These are phyloP conservation scores for Fringilla coelebs DNA, from an alignment of 2,797 vertebrate genomes.

Conservation along the genomic window DNA sequence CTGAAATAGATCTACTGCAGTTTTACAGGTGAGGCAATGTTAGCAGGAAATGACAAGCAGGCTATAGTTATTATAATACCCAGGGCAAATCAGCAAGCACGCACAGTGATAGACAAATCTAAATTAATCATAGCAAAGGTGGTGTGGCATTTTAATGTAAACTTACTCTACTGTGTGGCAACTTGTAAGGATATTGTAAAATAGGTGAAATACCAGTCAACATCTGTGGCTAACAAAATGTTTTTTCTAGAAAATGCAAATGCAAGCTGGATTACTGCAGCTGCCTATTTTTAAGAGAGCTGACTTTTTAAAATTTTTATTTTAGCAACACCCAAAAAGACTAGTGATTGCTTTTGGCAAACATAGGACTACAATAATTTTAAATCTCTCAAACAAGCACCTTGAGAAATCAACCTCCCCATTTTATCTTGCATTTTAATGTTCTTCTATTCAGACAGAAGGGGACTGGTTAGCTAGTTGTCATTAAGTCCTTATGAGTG, in stretches of 20 bases:
- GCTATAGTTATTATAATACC: constrained; percentile 74
- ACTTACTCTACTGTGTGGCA: constrained; percentile 41
- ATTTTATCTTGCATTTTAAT: constrained; percentile 47
- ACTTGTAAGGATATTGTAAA: constrained; percentile 48
- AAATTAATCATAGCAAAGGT: constrained; percentile 72
- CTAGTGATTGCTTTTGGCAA: constrained; percentile 48
- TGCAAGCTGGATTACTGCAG: constrained; percentile 11
- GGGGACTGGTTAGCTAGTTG: neutral
- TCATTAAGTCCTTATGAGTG: constrained; percentile 45
- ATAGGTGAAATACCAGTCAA: constrained; percentile 1
- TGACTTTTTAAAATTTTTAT: neutral
- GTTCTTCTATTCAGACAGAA: neutral
- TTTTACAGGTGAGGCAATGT: constrained; percentile 69
- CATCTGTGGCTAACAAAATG: neutral
- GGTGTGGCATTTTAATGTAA: constrained; percentile 73
- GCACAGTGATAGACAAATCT: constrained; percentile 74
- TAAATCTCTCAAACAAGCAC: constrained; percentile 18
- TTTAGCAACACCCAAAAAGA: constrained; percentile 50
- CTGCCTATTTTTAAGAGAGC: neutral
- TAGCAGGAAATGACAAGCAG: constrained; percentile 70
- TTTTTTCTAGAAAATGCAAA: constrained; percentile 31
- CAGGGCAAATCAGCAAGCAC: constrained; percentile 72
- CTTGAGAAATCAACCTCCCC: neutral
- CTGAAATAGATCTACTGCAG: constrained; percentile 57
- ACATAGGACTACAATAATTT: neutral